Evolutionary conservation across 2,113 vertebrate species (phyloP), one percentile per base, ranked within the genome.

Genomic region (Cariama cristata): DNA sequence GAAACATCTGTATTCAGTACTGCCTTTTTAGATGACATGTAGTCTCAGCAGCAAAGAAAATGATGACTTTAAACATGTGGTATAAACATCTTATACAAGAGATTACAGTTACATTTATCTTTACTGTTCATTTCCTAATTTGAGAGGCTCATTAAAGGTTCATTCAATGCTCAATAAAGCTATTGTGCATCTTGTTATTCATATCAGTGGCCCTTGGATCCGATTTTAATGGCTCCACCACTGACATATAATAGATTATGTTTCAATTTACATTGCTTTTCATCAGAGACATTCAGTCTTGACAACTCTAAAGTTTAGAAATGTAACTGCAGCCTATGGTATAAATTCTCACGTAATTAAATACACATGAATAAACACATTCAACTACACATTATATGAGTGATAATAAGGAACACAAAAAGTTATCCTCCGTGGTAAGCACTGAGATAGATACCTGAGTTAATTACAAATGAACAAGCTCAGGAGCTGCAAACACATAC

Each of bases 1-100:
- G 60, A 88, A 96, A 92, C 38, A 86, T 72, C 67, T 86, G 67
- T 58, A 55, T 59, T 80, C 82, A 81, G 67, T 88, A 90, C 52
- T 84, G 75, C 83, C 76, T 92, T 90, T 87, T 91, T 28, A 88
- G 89, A 94, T 49, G 38, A 44, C 24, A 42, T 13, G 45, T 44
- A 85, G 85, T 96, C 94, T 97, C 91, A 95, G 87, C 62, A 93
- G 64, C 59, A 95, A 97, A 89, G 92, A 97, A 98, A 98, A 67
- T 14, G 6, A 85, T 91, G 87, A 97, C 90, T 97, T 62, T 87
- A 96, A 71, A 96, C 93, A 91, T 86, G 71, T 82, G 63, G 56
- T 85, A 95, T 97, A 97, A 97, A 97, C 85, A 93, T 93, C 95
- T 98, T 97, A 94, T 80, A 96, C 88, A 96, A 90, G 88, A 94